Evolutionary conservation across 2,888 invertebrate species (phyloP).

Genomic region (Rhingia campestris): DNA sequence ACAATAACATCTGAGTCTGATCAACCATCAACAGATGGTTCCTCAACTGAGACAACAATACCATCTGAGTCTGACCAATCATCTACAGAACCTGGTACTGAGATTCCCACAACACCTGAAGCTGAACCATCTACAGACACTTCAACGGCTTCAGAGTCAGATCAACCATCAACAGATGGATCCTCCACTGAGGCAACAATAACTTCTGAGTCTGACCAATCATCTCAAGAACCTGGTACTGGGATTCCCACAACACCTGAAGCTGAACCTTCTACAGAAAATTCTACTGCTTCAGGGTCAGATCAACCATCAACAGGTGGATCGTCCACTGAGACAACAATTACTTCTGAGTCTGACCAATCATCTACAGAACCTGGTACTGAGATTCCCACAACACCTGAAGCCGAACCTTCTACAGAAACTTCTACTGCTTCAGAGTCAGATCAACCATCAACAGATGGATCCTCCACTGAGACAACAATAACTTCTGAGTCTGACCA

Average conservation of each 20-base stretch:
- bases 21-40: no score
- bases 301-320: background rate
- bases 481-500: background rate
- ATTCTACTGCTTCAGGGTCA: background rate
- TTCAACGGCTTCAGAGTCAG: background rate
- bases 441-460: background rate
- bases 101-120: no score
- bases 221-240: background rate
- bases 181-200: background rate
- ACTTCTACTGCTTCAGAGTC: background rate
- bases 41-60: no score
- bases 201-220: background rate
- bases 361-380: background rate
- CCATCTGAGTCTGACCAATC: no score
- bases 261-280: background rate
- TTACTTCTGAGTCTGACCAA: background rate
- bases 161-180: background rate
- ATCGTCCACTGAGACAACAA: background rate
- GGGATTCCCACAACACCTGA: background rate
- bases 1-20: background rate
- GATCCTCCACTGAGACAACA: background rate
- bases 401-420: background rate
- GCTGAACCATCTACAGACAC: no score
- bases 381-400: background rate
- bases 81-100: no score